phyloP scores from a whole-genome alignment of 2,113 vertebrate genomes.

The Kobus ellipsiprymnus region DNA sequence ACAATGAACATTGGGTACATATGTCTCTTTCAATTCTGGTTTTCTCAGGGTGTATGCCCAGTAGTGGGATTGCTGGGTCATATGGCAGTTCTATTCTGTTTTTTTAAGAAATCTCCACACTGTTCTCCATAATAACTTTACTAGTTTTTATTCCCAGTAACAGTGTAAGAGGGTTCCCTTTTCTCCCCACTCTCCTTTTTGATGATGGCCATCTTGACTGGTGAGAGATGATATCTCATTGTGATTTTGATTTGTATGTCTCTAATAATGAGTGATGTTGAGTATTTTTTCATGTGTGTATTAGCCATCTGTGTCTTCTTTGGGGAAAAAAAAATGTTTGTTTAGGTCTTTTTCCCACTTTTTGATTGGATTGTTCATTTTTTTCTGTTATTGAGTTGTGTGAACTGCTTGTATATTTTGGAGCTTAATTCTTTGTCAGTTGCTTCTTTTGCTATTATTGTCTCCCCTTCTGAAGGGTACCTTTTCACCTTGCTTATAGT shows the following conservation, averaged over 20 bases:
- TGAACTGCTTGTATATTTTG: not conserved
- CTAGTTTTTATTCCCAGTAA: not conserved
- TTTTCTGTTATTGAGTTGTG: not conserved
- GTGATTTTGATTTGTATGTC: not conserved
- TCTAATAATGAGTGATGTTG: not conserved
- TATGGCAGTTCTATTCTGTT: not conserved
- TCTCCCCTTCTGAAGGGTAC: not conserved
- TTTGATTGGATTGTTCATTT: rapidly evolving
- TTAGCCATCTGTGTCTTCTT: not conserved
- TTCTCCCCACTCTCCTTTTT: not conserved
- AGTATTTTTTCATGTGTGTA: not conserved
- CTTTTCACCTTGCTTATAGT: not conserved
- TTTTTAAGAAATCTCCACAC: not conserved
- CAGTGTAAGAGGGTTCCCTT: not conserved
- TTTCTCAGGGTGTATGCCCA: not conserved
- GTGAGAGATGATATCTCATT: not conserved
- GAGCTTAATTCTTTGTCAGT: not conserved
- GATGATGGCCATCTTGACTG: not conserved
- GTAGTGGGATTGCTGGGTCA: not conserved
- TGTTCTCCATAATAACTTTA: not conserved
- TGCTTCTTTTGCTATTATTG: not conserved
- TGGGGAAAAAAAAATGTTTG: not conserved
- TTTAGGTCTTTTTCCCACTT: not conserved
- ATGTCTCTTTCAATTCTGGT: not conserved
- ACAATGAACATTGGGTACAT: not conserved